Base-by-base conservation (phyloP, 2,888 invertebrate species). In the Clanis bilineata region DNA sequence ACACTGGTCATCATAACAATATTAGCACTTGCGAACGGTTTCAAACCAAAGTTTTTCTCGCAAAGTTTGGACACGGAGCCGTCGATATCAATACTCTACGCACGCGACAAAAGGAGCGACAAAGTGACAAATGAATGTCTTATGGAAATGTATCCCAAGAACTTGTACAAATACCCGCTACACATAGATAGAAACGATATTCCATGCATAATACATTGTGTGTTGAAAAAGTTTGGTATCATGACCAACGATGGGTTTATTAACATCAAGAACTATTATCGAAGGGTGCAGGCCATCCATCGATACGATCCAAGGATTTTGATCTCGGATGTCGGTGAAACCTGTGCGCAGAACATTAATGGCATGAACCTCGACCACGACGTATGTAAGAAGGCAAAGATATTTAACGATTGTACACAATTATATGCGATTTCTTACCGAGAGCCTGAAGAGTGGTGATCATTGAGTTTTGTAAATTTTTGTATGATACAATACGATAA, bases 401-500 rank as follows among this genome's bases (percentile, higher is more conserved):
- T 90, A 1, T 92, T 92, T 64, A 92, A 92, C 62, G 91, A 92
- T 38, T 92, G 91, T 62, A 92, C 91, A 9, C 91, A 91, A 65
- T 64, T 92, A 21, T 92, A 90, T 62, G 89, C 86, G 0, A 86
- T 92, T 10, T 85, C 90, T 0, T 89, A 83, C 58, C 81, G 66
- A 62, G 86, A 90, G 1, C 67, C 72, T 0, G 83, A 88, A 4
- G 79, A 78, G 0, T 73, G 66, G 65, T 61, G 58, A 1, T 62
- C 9, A 58, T 56, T 12, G 1, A 12, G 1, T 36, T 32, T 23
- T 47, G n/a, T 23, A 47, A 47, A 7, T 18, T 9, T 25, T 28
- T 7, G 9, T 32, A 32, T 32, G n/a, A n/a, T n/a, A n/a, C n/a
- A n/a, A 32, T 7, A 9, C 9, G 9, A 9, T 32, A 32, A 9